phyloP scores from a whole-genome alignment of 53 echinoderm and acorn worm species.

The Paelopatides confundens region DNA sequence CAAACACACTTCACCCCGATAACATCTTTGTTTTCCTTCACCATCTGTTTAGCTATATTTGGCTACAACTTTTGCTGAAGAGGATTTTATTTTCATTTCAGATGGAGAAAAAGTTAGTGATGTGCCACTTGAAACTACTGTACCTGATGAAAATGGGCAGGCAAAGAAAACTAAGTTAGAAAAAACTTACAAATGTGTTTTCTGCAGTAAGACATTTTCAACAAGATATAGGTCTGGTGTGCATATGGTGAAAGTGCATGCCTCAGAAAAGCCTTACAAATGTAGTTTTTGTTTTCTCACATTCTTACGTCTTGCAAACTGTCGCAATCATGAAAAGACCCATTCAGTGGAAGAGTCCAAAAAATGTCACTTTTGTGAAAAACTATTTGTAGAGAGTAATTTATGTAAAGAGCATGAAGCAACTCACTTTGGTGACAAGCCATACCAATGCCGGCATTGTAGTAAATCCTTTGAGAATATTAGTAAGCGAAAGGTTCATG shows the following conservation, averaged over 20 bases:
- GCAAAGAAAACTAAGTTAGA: neutral
- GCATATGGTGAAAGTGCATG: neutral
- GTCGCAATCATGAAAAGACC: neutral
- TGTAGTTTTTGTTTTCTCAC: constrained; percentile 7
- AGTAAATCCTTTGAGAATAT: neutral
- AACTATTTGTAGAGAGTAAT: neutral
- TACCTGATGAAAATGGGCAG: too few relatives aligned
- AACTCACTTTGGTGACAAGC: neutral
- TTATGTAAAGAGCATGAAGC: neutral
- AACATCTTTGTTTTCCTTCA: too few relatives aligned
- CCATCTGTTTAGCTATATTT: too few relatives aligned
- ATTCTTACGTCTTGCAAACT: neutral
- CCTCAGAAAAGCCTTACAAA: neutral
- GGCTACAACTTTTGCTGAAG: too few relatives aligned
- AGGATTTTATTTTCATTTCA: too few relatives aligned
- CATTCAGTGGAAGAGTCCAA: neutral
- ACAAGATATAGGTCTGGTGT: neutral
- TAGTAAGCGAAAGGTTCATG: constrained; percentile 28
- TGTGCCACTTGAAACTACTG: too few relatives aligned
- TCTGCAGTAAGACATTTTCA: neutral
- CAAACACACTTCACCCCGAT: too few relatives aligned
- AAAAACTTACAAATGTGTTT: neutral
- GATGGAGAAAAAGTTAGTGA: too few relatives aligned
- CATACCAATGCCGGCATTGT: constrained; percentile 17
- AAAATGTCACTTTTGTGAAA: constrained; percentile 18